Evolutionary conservation across 2,797 vertebrate genomes (phyloP), one percentile per base, ranked within the genome.

Genomic region (Hipposideros larvatus): DNA sequence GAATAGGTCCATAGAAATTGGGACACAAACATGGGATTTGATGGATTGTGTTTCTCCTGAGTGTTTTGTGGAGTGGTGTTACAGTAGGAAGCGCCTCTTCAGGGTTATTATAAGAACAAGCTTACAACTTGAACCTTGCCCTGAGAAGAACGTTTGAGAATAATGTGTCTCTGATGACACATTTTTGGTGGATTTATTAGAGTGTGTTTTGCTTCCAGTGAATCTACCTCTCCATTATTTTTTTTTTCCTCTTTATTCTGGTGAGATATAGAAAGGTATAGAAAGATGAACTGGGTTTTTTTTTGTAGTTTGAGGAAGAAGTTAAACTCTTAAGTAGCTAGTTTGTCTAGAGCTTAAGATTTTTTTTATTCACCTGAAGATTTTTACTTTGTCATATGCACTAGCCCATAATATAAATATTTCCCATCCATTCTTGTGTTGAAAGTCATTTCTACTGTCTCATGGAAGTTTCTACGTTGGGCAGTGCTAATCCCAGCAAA

Each of bases 1-100:
- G 86, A 95, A 74, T 66, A 71, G 87, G 34, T n/a, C 73, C 93
- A 18, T 43, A 91, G 93, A 87, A 78, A 86, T 28, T 7, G 31
- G 51, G 16, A 63, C 55, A 3, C 22, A 16, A 91, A 48, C 70
- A 19, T 14, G 10, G 71, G 41, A 51, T 55, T 59, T 74, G 77
- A 61, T 61, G 63, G n/a, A 28, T 13, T 2, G 10, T 16, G 37
- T 91, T 79, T 57, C 91, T 89, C 65, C 71, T 1, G 11, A 83
- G 73, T 51, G 85, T 71, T 57, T 53, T 61, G 77, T 75, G 77
- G 57, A 94, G 63, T 34, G 34, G 10, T 51, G 22, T 28, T 61
- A 21, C 1, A 1, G 21, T 26, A 75, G 57, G 41, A 66, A 71
- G 63, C 24, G 9, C 68, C 68, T 87, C 82, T 86, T 84, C 21